Evolutionary conservation across 1,140 invertebrate species (phyloP).

Genomic region (Lithobius niger): DNA sequence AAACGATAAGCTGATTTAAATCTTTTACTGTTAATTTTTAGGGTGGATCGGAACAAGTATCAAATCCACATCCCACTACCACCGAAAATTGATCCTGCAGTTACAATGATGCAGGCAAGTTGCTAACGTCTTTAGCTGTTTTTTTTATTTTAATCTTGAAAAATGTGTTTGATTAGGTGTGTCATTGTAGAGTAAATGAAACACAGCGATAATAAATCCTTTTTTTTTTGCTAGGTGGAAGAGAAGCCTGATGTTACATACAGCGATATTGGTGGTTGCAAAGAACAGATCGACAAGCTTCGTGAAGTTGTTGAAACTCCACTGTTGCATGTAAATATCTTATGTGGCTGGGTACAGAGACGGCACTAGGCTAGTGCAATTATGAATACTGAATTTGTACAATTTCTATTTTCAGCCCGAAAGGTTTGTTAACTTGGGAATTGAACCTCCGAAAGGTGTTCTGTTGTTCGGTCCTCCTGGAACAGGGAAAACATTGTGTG

Average conservation of each 20-base stretch:
- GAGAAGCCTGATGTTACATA: slow-evolving; percentile 99
- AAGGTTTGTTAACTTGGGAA: slow-evolving; percentile 96
- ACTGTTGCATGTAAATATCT: slow-evolving; percentile 86
- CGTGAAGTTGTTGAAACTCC: slow-evolving; percentile 98
- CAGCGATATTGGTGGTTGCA: slow-evolving; percentile 97
- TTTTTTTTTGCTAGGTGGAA: too few species aligned
- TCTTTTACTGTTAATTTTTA: slow-evolving; percentile 27
- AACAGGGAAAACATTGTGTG: slow-evolving; percentile 91
- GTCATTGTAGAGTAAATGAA: too few species aligned
- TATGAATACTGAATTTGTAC: too few species aligned
- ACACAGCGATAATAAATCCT: too few species aligned
- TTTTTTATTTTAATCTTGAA: too few species aligned
- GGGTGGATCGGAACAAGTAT: slow-evolving; percentile 98
- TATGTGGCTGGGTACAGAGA: too few species aligned
- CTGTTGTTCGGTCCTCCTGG: slow-evolving; percentile 96
- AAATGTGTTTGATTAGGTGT: too few species aligned
- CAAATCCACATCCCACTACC: slow-evolving; percentile 99
- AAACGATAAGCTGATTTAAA: not conserved
- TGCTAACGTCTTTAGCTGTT: too few species aligned
- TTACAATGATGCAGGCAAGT: slow-evolving; percentile 96
- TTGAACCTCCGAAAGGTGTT: slow-evolving; percentile 98
- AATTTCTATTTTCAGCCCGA: too few species aligned
- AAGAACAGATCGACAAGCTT: slow-evolving; percentile 98
- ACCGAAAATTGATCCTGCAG: slow-evolving; percentile 98
- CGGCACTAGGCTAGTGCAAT: too few species aligned